phyloP scores from a whole-genome alignment of 37 sponge, comb jelly and placozoan genomes.

The Diacarnus erythraeanus region DNA sequence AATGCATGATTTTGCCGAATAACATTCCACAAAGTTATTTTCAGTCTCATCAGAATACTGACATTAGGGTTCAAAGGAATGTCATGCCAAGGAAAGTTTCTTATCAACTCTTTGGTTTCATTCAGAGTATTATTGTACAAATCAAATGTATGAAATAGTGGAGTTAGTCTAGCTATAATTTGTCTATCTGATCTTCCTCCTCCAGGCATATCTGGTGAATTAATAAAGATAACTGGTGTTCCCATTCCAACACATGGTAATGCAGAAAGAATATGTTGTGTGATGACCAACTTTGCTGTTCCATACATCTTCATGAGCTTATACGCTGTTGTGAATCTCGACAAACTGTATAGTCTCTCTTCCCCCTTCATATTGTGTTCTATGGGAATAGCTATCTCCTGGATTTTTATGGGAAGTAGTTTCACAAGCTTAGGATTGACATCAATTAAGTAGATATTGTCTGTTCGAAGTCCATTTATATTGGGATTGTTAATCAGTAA shows the following conservation, averaged over 20 bases:
- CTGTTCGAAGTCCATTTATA: too few relatives aligned
- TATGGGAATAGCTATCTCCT: too few relatives aligned
- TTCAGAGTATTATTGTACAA: background rate
- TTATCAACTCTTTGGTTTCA: background rate
- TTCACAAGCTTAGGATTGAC: too few relatives aligned
- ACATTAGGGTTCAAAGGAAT: background rate
- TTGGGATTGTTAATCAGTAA: too few relatives aligned
- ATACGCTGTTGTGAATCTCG: background rate
- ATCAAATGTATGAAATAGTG: background rate
- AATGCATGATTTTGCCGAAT: background rate
- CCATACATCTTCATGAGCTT: background rate
- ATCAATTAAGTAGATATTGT: background rate
- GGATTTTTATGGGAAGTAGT: too few relatives aligned
- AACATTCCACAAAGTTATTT: slow-evolving; percentile 4
- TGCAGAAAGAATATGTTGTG: slow-evolving; percentile 24
- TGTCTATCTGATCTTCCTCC: slow-evolving; percentile 3
- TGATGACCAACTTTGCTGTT: slow-evolving; percentile 21
- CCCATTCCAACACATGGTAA: slow-evolving; percentile 25
- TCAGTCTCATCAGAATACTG: background rate
- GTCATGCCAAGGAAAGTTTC: background rate
- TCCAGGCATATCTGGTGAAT: slow-evolving; percentile 7
- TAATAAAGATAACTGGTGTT: slow-evolving; percentile 25
- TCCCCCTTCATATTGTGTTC: too few relatives aligned
- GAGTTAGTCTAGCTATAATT: background rate
- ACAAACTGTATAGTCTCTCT: too few relatives aligned